Base-by-base conservation (phyloP, 2,113 vertebrate genomes). In the Chaenocephalus aceratus region DNA sequence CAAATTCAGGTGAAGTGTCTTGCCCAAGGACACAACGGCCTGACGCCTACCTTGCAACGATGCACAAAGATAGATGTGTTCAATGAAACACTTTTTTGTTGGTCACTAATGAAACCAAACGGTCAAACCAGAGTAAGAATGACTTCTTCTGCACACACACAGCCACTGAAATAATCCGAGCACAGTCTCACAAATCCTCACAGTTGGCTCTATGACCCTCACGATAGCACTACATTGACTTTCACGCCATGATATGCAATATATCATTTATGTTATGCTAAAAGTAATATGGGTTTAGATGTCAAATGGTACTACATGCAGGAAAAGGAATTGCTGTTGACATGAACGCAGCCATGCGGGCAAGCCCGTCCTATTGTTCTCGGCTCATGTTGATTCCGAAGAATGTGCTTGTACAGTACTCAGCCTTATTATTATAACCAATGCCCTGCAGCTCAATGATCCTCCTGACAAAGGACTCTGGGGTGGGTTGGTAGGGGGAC, bases 381-480 rank as follows among this genome's bases (percentile, higher is more conserved):
- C 75, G 72, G 80, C 48, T 80, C 48, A 18, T 79, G 82, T 75
- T 70, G 77, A 48, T 72, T 91, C 66, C 18, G 23, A 68, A 62
- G 5, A 54, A 86, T 6, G 71, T 83, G 79, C 83, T 85, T 89
- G 90, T 88, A 41, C 6, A 7, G 36, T 41, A 87, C 90, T 79
- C 60, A 83, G 79, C 77, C 79, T 77, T 85, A 85, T 92, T 89
- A 91, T 94, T 93, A 89, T 88, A 86, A 86, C 80, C 89, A 82
- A 69, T 78, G 82, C 79, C 77, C 84, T 87, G 83, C 90, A 92
- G 86, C 87, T 85, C 85, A 89, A 77, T 51, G 75, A 92, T 83
- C 65, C 88, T 81, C 84, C 80, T 88, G 66, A 90, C 72, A 80
- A 86, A 92, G 0, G 77, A 74, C 57, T 73, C 80, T 77, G 58